phyloP scores from a whole-genome alignment of 2,113 vertebrate genomes.

The Lethenteron reissneri region DNA sequence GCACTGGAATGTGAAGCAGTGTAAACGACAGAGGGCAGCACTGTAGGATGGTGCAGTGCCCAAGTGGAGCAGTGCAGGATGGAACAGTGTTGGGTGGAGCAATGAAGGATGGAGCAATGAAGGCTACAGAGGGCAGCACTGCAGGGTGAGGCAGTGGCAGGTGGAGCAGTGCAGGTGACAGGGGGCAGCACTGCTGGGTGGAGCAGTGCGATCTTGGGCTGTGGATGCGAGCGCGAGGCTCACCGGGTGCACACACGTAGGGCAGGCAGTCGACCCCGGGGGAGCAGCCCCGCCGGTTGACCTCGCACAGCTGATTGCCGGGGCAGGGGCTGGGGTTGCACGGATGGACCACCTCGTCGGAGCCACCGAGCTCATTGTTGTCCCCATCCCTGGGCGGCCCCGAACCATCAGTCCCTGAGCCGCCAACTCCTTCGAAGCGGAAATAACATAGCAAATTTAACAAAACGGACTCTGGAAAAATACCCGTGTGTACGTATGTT shows the following conservation, averaged over 20 bases:
- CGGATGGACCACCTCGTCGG: constrained; percentile 79
- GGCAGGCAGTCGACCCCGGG: constrained; percentile 55
- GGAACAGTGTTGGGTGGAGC: not conserved
- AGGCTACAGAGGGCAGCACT: no score
- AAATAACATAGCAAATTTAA: no score
- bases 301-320: constrained; percentile 67
- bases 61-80: not conserved
- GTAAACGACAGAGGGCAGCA: not conserved
- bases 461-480: no score
- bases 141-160: no score
- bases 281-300: constrained; percentile 66
- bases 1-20: not conserved
- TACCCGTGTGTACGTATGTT: no score
- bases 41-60: not conserved
- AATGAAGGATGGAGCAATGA: not conserved
- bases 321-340: constrained; percentile 92
- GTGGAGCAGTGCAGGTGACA: not conserved
- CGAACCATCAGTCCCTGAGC: no score
- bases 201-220: not conserved
- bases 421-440: no score
- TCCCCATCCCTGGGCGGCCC: no score
- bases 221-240: constrained; percentile 4
- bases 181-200: not conserved
- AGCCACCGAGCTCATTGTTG: not conserved
- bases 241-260: constrained; percentile 63